Conservation (phyloP, 2,888 invertebrate species). For the Eubasilissa splendida region DNA sequence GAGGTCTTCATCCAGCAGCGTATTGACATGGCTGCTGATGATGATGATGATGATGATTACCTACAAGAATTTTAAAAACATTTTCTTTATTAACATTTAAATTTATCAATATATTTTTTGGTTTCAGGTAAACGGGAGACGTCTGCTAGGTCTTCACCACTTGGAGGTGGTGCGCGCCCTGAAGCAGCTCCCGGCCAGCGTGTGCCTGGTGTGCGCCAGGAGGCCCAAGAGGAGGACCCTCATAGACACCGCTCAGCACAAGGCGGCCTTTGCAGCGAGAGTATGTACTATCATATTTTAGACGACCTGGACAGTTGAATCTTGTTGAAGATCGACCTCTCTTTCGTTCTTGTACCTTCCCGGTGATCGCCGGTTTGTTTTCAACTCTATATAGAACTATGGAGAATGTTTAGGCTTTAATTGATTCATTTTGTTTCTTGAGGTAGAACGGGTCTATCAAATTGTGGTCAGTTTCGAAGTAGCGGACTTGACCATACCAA, state of each 20-base stretch:
- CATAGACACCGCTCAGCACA: constrained; percentile 77
- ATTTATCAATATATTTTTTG: constrained; percentile 38
- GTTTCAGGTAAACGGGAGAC: constrained; percentile 87
- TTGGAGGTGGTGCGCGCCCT: constrained; percentile 91
- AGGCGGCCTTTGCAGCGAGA: constrained; percentile 79
- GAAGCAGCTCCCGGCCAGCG: constrained; percentile 86
- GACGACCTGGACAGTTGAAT: neutral
- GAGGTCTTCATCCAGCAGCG: neutral
- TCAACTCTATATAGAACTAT: no score
- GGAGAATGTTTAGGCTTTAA: no score
- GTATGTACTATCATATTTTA: constrained; percentile 65
- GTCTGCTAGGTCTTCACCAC: constrained; percentile 90
- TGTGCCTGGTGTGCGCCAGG: constrained; percentile 86
- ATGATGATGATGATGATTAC: neutral
- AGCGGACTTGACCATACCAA: no score
- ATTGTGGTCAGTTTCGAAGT: no score
- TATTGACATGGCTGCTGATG: neutral
- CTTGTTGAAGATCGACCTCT: neutral
- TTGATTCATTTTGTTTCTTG: no score
- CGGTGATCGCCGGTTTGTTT: no score
- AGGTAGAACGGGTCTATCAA: no score
- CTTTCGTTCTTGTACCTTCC: no score
- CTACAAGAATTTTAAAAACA: neutral
- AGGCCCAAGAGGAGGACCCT: constrained; percentile 72
- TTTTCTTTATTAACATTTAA: constrained; percentile 28